phyloP scores from a whole-genome alignment of 2,113 vertebrate species.

The Condylura cristata region DNA sequence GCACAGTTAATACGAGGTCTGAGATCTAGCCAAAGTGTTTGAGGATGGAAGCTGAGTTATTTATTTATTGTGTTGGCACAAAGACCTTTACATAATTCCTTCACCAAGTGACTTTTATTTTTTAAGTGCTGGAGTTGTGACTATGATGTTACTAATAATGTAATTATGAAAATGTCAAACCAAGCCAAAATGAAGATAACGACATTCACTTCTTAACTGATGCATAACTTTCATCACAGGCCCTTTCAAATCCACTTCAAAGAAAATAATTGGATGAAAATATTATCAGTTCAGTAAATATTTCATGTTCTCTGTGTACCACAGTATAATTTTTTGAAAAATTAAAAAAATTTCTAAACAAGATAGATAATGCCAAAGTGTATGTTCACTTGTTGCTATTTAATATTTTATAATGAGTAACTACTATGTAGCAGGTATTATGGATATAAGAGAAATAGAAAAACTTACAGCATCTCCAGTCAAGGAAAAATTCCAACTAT shows the following conservation, averaged over 20 bases:
- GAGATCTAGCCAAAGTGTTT: neutral
- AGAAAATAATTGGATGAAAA: neutral
- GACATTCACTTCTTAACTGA: neutral
- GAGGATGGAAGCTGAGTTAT: neutral
- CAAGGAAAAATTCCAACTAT: conserved; percentile 59
- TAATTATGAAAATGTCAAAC: neutral
- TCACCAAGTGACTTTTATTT: neutral
- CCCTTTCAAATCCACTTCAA: neutral
- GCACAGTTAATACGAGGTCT: neutral
- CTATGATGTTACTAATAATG: neutral
- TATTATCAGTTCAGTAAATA: neutral
- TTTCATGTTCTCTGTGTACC: neutral
- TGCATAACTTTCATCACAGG: neutral
- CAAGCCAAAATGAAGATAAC: neutral
- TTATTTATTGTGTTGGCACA: neutral
- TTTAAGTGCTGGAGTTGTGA: neutral
- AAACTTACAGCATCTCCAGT: conserved; percentile 21
- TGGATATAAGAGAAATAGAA: neutral
- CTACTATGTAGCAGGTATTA: neutral
- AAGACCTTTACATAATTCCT: neutral
- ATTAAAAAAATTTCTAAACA: neutral
- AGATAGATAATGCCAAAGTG: neutral
- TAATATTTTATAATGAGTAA: neutral
- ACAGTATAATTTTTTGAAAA: neutral
- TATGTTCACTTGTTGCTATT: neutral